Base-by-base conservation (phyloP, 2,797 vertebrate species). In the Eidolon dupreanum region DNA sequence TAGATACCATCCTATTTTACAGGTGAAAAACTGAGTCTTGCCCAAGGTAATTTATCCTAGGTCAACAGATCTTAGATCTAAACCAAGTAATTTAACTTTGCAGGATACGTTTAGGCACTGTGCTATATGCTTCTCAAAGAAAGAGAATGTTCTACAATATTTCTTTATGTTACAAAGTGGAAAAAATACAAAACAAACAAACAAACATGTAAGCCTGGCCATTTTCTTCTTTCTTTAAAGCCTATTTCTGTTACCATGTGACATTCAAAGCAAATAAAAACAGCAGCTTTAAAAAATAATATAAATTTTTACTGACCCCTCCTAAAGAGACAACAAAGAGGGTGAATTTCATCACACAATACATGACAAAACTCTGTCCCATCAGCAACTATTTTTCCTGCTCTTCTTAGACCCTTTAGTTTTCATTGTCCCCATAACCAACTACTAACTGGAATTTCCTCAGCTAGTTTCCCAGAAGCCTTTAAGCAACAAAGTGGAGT, bases 281-380 rank as follows among this genome's bases (percentile, higher is more conserved):
- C 31, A n/a, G 71, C 31, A 90, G 11, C 51, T 86, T 53, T 95
- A 57, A 96, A 91, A 97, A 95, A 84, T 33, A 85, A 53, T 38
- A 55, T 36, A 88, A 31, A 57, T 36, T 81, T 92, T 73, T 90
- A 82, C 55, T 59, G 33, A 93, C 6, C 9, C 43, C 53, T 90
- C 82, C 26, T 81, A 88, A 93, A 93, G 41, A 57, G n/a, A 41
- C 9, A 79, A 57, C 16, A n/a, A 46, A 82, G 24, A 66, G 15
- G 49, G 1, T 68, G 46, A 77, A 63, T 95, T 77, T 95, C 71
- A 74, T 65, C 66, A 82, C 3, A 33, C 16, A 74, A 61, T 36
- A n/a, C 41, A 71, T 1, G 75, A 78, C 59, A 88, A 75, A 87
- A 92, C 49, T 70, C 13, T 36, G 70, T 61, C n/a, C 36, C 41